A percentile compares a stretch with the other conserved stretches of the same genome.
Evolutionary conservation across 2,888 invertebrate species (phyloP).

Genomic region (Fragum fragum): DNA sequence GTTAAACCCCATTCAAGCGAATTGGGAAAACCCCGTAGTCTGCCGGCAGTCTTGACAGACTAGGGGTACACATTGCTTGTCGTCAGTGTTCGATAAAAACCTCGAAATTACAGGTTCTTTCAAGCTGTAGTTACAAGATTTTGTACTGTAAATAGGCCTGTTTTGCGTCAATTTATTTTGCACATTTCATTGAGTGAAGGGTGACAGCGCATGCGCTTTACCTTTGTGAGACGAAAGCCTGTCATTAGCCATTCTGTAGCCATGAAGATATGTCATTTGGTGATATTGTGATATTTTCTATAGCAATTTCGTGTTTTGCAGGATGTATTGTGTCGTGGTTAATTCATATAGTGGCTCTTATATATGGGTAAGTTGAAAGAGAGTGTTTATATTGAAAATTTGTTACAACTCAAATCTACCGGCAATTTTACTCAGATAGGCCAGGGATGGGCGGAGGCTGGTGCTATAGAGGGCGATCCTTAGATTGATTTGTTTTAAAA

Average conservation of each 20-base stretch:
- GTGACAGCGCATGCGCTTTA: constrained; percentile 45
- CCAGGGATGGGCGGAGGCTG: constrained; percentile 31
- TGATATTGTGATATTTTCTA: constrained; percentile 71
- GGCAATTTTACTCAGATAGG: not conserved
- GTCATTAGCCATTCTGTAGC: constrained; percentile 51
- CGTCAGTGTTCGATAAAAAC: too few species aligned
- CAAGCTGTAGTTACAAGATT: too few species aligned
- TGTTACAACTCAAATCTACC: not conserved
- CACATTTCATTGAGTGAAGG: too few species aligned
- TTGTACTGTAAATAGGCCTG: too few species aligned
- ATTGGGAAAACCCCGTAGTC: too few species aligned
- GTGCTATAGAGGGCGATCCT: not conserved
- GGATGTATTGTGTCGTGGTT: constrained; percentile 79
- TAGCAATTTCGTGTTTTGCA: constrained; percentile 72
- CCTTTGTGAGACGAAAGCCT: not conserved
- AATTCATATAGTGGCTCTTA: constrained; percentile 76
- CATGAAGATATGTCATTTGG: constrained; percentile 81
- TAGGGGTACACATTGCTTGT: too few species aligned
- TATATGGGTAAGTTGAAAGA: constrained; percentile 77
- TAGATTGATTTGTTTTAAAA: too few species aligned
- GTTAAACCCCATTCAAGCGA: too few species aligned
- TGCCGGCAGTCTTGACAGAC: too few species aligned
- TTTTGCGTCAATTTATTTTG: too few species aligned
- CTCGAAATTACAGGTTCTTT: too few species aligned
- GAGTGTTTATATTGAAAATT: too few species aligned